Base-by-base conservation (phyloP, 1,140 invertebrate genomes). In the Zelostemma sp. region DNA sequence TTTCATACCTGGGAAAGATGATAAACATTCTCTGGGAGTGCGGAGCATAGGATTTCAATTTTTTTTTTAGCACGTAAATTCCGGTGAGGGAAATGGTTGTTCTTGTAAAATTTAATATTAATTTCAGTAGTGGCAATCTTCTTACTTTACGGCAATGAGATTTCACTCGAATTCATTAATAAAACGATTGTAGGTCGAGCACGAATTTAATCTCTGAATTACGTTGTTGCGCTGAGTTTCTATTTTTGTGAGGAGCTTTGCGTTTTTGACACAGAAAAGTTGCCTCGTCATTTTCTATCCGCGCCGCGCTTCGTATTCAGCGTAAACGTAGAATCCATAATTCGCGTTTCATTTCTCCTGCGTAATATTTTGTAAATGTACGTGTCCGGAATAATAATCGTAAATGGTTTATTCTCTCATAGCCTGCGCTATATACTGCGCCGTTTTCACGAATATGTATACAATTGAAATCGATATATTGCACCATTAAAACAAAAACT, bases 321-420 rank as follows among this genome's bases (percentile, higher is more conserved):
- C 60, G 38, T 50, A 50, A 50, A 50, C 45, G 50, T 54, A 55
- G 46, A 56, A 69, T 63, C 50, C 51, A 58, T 47, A 54, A 53
- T 53, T 61, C 40, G 47, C 41, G 15, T 68, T 62, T 62, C 58
- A 58, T 62, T 68, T 53, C 49, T 68, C 47, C 38, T 40, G 41
- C 46, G 43, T 35, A 63, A 53, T 58, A 56, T 59, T 59, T 49
- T 33, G 12, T 60, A 69, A 69, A 69, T 69, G 55, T 69, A 51
- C 67, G 56, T 61, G 61, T 51, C 40, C 38, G 4, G 66, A 63
- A 68, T 68, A 59, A 57, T 58, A 47, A 38, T 35, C 40, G 57
- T 48, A 58, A 68, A 62, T 25, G 61, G 31, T 18, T 16, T 12
- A 35, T 12, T 38, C 53, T 62, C 48, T 33, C 53, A 54, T 35